These are phyloP conservation scores for Pampusana beccarii DNA, from an alignment of 2,113 vertebrate genomes.

Conservation along the genomic window DNA sequence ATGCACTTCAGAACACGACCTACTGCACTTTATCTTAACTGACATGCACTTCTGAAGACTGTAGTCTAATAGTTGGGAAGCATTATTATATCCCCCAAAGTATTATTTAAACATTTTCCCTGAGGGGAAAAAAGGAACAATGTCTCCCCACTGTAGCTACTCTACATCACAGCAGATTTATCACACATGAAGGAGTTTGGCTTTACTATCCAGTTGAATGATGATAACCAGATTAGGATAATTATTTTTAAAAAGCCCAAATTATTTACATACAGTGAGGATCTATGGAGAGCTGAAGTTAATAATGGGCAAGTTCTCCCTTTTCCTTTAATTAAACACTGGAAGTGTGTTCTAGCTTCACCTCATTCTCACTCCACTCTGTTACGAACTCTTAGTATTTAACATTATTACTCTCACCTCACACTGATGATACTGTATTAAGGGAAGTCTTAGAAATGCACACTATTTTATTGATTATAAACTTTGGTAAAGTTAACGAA, in stretches of 20 bases:
- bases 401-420: neutral
- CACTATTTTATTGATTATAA: neutral
- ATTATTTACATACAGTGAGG: neutral
- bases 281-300: neutral
- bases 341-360: neutral
- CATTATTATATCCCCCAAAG: neutral
- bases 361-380: neutral
- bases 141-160: neutral
- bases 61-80: neutral
- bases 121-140: neutral
- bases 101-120: neutral
- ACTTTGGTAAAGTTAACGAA: neutral
- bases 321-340: neutral
- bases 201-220: neutral
- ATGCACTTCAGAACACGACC: neutral
- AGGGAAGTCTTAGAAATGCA: neutral
- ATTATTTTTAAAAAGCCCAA: neutral
- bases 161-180: neutral
- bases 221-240: neutral
- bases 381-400: neutral
- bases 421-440: neutral
- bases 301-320: neutral
- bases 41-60: neutral
- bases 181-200: neutral
- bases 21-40: neutral